Conservation (phyloP, 2,888 invertebrate species). For the Agrotis puta region DNA sequence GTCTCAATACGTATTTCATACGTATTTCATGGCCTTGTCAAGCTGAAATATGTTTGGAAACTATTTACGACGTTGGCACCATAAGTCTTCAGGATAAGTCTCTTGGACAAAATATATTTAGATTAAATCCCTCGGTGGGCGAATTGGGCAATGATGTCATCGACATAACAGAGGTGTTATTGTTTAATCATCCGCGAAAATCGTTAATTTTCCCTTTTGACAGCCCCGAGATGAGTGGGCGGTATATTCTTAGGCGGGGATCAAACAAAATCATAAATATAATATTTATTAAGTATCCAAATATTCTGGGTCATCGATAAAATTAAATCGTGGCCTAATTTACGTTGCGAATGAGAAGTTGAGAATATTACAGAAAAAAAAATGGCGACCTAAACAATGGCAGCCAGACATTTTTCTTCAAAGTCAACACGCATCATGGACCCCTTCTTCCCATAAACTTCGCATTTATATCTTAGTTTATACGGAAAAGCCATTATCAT, state of each 20-base stretch:
- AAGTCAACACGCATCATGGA: not conserved
- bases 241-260: slow-evolving; percentile 20
- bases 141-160: slow-evolving; percentile 39
- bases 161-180: slow-evolving; percentile 17
- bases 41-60: slow-evolving; percentile 24
- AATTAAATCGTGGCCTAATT: slow-evolving; percentile 19
- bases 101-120: slow-evolving; percentile 33
- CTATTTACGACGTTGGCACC: slow-evolving; percentile 28
- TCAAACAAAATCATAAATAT: slow-evolving; percentile 23
- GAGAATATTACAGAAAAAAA: not conserved
- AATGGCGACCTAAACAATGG: not conserved
- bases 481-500: slow-evolving; percentile 42
- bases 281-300: slow-evolving; percentile 15
- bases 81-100: slow-evolving; percentile 24
- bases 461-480: slow-evolving; percentile 25
- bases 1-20: not conserved
- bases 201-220: slow-evolving; percentile 29
- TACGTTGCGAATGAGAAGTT: not conserved
- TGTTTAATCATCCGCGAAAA: slow-evolving; percentile 39
- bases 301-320: slow-evolving; percentile 13
- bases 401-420: slow-evolving; percentile 1
- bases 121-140: slow-evolving; percentile 17
- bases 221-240: slow-evolving; percentile 14
- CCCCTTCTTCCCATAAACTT: slow-evolving; percentile 17
- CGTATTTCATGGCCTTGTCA: slow-evolving; percentile 34